Evolutionary conservation across 1,140 invertebrate genomes (phyloP).

Genomic region (Drosophila carrolli): DNA sequence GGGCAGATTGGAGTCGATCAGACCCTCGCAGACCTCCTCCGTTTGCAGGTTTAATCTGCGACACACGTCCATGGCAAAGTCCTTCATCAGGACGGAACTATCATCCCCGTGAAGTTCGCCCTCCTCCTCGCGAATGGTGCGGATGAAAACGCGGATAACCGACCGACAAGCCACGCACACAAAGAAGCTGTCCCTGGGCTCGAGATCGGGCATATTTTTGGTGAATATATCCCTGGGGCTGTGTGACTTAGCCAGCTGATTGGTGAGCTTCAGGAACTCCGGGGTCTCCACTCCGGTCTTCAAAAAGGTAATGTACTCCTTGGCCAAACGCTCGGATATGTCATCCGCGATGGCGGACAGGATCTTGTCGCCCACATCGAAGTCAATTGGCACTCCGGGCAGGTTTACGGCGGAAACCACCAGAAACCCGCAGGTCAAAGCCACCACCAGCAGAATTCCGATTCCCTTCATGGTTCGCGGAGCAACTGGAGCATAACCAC

Average conservation of each 20-base stretch:
- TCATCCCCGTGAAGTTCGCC: slow-evolving; percentile 63
- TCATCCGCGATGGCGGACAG: slow-evolving; percentile 73
- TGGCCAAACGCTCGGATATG: slow-evolving; percentile 58
- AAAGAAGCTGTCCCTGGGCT: slow-evolving; percentile 65
- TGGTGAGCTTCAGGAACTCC: slow-evolving; percentile 54
- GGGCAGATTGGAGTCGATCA: slow-evolving; percentile 86
- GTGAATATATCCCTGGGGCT: slow-evolving; percentile 79
- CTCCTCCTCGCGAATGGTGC: slow-evolving; percentile 71
- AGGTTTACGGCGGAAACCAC: slow-evolving; percentile 57
- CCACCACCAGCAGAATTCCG: slow-evolving; percentile 30
- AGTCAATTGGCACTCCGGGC: slow-evolving; percentile 68
- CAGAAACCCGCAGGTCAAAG: slow-evolving; percentile 26
- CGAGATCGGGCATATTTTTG: slow-evolving; percentile 58
- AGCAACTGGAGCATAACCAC: slow-evolving; percentile 29
- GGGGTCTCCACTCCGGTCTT: slow-evolving; percentile 69
- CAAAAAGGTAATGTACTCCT: slow-evolving; percentile 64
- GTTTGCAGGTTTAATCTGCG: slow-evolving; percentile 86
- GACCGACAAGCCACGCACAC: slow-evolving; percentile 86
- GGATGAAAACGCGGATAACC: slow-evolving; percentile 83
- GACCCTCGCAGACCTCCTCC: slow-evolving; percentile 86
- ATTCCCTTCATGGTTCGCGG: slow-evolving; percentile 54
- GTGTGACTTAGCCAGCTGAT: slow-evolving; percentile 65
- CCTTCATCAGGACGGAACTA: slow-evolving; percentile 43
- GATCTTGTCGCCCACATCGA: slow-evolving; percentile 56
- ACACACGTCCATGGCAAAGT: slow-evolving; percentile 86